Percentiles rank a stretch among this genome's conserved stretches.
phyloP scores from a whole-genome alignment of 2,113 vertebrate genomes.

The Barnardius zonarius region DNA sequence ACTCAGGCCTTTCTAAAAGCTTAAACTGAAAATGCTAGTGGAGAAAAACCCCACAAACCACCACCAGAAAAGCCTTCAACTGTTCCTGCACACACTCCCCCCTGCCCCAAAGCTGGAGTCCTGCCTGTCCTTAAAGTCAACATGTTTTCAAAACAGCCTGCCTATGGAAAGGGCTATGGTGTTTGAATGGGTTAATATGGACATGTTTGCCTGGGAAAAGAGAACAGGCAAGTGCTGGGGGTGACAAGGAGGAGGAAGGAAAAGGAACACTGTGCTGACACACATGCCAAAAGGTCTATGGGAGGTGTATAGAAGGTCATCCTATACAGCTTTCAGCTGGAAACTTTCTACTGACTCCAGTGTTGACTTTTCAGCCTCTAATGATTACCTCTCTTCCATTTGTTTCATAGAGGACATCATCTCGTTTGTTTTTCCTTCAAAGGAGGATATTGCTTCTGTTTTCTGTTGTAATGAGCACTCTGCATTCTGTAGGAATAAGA shows the following conservation, averaged over 20 bases:
- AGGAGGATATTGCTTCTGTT: constrained; percentile 78
- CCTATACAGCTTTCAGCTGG: neutral
- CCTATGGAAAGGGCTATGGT: neutral
- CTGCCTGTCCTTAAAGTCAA: neutral
- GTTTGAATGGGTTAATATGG: neutral
- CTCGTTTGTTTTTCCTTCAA: constrained; percentile 86
- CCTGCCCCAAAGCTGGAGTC: neutral
- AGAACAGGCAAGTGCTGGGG: neutral
- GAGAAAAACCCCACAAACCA: neutral
- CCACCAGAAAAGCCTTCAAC: neutral
- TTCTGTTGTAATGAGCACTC: constrained; percentile 85
- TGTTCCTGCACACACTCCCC: neutral
- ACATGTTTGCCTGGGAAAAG: neutral
- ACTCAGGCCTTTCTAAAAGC: neutral
- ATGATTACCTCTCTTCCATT: constrained; percentile 87
- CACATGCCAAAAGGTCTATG: neutral
- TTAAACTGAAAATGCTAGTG: neutral
- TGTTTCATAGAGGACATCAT: constrained; percentile 84
- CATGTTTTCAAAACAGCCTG: neutral
- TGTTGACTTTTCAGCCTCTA: neutral
- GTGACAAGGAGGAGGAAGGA: neutral
- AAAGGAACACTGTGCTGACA: neutral
- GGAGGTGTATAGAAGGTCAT: neutral
- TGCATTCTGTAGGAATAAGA: constrained; percentile 74
- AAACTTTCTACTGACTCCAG: neutral